phyloP scores from a whole-genome alignment of 2,888 invertebrate genomes.

The Mamestra brassicae region DNA sequence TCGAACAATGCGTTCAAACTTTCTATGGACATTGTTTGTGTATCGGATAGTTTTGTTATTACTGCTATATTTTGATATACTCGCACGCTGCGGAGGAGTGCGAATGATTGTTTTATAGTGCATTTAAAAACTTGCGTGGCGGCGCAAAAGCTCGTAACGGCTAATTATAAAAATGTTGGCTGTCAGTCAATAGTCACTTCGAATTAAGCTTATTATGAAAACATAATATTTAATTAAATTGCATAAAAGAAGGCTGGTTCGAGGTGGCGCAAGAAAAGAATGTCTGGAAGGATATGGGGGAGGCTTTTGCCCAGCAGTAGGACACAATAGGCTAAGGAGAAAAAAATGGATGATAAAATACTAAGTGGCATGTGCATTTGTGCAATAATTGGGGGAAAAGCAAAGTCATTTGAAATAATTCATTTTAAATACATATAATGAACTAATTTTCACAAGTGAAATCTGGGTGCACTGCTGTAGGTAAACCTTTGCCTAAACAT shows the following conservation, averaged over 20 bases:
- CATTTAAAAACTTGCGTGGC: not conserved
- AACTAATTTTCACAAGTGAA: too few species aligned
- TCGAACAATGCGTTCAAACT: constrained; percentile 68
- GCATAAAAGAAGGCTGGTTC: too few species aligned
- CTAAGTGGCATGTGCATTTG: too few species aligned
- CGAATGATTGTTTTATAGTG: constrained; percentile 11
- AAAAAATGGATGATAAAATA: too few species aligned
- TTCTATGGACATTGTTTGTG: constrained; percentile 63
- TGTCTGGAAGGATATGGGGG: too few species aligned
- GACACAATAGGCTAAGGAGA: too few species aligned
- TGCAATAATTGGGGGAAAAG: not conserved
- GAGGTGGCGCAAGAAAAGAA: too few species aligned
- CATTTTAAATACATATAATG: not conserved
- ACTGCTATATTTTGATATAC: constrained; percentile 38
- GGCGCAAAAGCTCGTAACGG: not conserved
- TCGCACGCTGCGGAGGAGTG: not conserved
- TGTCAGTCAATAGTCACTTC: not conserved
- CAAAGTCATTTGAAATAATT: not conserved
- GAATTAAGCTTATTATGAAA: too few species aligned
- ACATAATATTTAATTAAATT: too few species aligned
- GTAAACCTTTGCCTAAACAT: not conserved
- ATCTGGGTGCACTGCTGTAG: too few species aligned
- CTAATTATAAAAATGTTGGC: not conserved
- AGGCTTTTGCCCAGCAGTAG: too few species aligned
- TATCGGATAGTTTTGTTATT: constrained; percentile 54